Evolutionary conservation across 2,797 vertebrate genomes (phyloP), one percentile per base, ranked within the genome.

Genomic region (Pangasius krempfi): DNA sequence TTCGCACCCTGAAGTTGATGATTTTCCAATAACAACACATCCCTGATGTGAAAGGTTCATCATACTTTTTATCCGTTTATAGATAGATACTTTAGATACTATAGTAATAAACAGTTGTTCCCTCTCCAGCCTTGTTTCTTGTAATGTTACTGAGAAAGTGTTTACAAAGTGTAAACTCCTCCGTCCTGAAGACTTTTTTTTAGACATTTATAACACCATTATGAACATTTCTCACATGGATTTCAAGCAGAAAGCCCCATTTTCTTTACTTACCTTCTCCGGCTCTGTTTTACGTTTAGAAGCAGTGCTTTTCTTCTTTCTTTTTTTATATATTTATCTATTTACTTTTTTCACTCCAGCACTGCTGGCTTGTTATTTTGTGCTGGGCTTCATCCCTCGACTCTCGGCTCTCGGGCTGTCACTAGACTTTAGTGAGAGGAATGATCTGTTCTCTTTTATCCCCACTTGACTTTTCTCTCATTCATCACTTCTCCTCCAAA

Each of bases 391-490:
- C 60, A 88, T 80, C 83, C 83, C 75, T 60, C 52, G 76, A 13
- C 54, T 88, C 92, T 90, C 91, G 86, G 86, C 94, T 93, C 94
- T 94, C 93, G 4, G 78, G 18, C 78, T 22, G 30, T 80, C 52
- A 12, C 9, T 58, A 12, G 52, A 80, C 78, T 80, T 80, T 25
- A 60, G 92, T 93, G 92, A 88, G 92, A 94, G 89, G 90, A 93
- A 94, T 91, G 92, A 94, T 92, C 92, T 91, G 92, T 92, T 94
- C 92, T 93, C 92, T 95, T 94, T 95, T 92, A 95, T 95, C 93
- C 91, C 91, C 92, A 94, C 94, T 95, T 95, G 93, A 95, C 94
- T 94, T 94, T 92, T 93, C 92, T 79, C 62, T 88, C 50, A 73
- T 84, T 66, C 85, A 47, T 7, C 33, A 25, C 78, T 60, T 25